These are phyloP conservation scores for Endotricha flammealis DNA, from an alignment of 2,888 invertebrate genomes.

Conservation along the genomic window DNA sequence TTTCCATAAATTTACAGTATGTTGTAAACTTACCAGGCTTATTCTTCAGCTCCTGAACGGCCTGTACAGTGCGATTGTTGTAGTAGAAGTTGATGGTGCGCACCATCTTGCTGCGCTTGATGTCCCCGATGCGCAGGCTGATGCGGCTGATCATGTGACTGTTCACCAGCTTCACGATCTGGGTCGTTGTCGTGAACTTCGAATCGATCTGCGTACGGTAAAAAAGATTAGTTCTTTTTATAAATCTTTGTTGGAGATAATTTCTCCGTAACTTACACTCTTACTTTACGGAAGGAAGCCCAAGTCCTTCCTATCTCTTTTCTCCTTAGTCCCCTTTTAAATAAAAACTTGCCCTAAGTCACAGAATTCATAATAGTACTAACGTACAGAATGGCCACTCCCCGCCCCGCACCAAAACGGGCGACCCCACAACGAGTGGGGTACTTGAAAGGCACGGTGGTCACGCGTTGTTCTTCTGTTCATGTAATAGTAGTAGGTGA, in stretches of 20 bases:
- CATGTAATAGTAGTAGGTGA: no score
- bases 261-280: no score
- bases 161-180: slow-evolving; percentile 96
- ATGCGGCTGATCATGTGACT: slow-evolving; percentile 97
- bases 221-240: slow-evolving; percentile 40
- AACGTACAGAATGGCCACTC: no score
- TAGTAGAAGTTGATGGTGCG: slow-evolving; percentile 97
- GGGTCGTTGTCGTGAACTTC: slow-evolving; percentile 98
- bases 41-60: slow-evolving; percentile 98
- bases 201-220: slow-evolving; percentile 85
- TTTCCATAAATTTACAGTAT: neutral
- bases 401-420: no score
- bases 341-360: no score
- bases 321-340: no score
- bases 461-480: no score
- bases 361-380: no score
- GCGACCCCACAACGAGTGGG: no score
- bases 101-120: slow-evolving; percentile 98
- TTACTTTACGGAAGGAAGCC: no score
- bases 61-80: slow-evolving; percentile 96
- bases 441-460: no score
- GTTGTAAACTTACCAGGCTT: slow-evolving; percentile 81
- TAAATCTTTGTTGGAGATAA: neutral
- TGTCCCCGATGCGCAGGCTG: slow-evolving; percentile 93
- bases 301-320: no score